phyloP scores from a whole-genome alignment of 2,113 vertebrate species.

The Gallinago undulata region DNA sequence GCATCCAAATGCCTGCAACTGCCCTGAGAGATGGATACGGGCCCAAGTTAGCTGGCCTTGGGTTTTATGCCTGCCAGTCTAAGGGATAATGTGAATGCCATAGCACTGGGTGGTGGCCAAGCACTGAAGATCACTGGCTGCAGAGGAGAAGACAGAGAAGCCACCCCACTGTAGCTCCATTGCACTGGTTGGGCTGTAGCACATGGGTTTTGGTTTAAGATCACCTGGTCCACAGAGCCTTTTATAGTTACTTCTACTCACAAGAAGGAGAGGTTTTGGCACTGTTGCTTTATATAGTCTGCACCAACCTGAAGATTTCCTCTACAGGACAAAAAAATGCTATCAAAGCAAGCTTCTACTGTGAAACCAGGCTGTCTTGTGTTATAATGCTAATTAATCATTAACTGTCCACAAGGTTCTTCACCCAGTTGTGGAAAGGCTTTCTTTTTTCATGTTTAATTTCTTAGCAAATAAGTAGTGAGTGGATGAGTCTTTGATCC shows the following conservation, averaged over 20 bases:
- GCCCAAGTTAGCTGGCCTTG: not conserved
- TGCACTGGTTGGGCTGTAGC: not conserved
- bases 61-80: not conserved
- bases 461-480: conserved; percentile 35
- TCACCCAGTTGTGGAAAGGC: conserved; percentile 7
- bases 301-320: not conserved
- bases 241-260: not conserved
- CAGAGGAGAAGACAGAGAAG: not conserved
- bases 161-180: not conserved
- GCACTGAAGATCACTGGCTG: not conserved
- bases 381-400: conserved; percentile 39
- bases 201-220: not conserved
- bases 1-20: not conserved
- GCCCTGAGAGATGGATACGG: rapidly evolving
- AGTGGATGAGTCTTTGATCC: conserved; percentile 38
- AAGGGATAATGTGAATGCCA: not conserved
- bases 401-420: conserved; percentile 21
- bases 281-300: not conserved
- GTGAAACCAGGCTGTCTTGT: not conserved
- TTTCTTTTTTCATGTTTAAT: conserved; percentile 34
- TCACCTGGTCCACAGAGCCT: not conserved
- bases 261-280: not conserved
- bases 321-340: not conserved
- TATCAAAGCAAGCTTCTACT: not conserved
- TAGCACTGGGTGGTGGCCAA: not conserved